Conservation (phyloP, 2,888 invertebrate species). For the Timandra comae region DNA sequence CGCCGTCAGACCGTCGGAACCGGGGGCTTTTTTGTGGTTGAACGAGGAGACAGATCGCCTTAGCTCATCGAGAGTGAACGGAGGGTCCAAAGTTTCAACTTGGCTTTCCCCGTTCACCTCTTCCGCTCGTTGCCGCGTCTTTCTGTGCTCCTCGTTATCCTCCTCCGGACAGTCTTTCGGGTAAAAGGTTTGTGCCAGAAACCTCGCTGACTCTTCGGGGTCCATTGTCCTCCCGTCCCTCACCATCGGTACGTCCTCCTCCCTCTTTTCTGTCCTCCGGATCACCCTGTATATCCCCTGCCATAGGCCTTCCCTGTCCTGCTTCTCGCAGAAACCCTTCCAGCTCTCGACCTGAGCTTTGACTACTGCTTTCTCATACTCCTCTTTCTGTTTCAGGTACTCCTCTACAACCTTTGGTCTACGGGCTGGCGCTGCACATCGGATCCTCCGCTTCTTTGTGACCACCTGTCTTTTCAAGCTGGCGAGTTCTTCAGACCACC, state of each 20-base stretch:
- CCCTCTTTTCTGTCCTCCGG: no score
- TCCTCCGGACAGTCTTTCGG: no score
- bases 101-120: no score
- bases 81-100: no score
- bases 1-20: slow-evolving; percentile 3
- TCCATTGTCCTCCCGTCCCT: slow-evolving; percentile 3
- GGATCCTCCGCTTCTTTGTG: slow-evolving; percentile 11
- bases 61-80: no score
- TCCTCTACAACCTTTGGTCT: slow-evolving; percentile 6
- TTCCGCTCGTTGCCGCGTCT: no score
- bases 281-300: no score
- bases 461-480: slow-evolving; percentile 4
- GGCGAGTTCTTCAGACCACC: slow-evolving; percentile 14
- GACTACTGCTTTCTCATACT: slow-evolving; percentile 4
- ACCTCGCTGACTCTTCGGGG: slow-evolving; percentile 2
- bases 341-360: slow-evolving; percentile 9
- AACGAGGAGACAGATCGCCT: no score
- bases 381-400: slow-evolving; percentile 11
- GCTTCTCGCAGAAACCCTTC: slow-evolving; percentile 17
- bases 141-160: no score
- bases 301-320: slow-evolving; percentile 11
- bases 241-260: no score
- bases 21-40: slow-evolving; percentile 9
- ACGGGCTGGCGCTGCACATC: slow-evolving; percentile 11
- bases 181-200: background rate